Evolutionary conservation across 2,797 vertebrate genomes (phyloP).

Genomic region (Myiotriccus ornatus): DNA sequence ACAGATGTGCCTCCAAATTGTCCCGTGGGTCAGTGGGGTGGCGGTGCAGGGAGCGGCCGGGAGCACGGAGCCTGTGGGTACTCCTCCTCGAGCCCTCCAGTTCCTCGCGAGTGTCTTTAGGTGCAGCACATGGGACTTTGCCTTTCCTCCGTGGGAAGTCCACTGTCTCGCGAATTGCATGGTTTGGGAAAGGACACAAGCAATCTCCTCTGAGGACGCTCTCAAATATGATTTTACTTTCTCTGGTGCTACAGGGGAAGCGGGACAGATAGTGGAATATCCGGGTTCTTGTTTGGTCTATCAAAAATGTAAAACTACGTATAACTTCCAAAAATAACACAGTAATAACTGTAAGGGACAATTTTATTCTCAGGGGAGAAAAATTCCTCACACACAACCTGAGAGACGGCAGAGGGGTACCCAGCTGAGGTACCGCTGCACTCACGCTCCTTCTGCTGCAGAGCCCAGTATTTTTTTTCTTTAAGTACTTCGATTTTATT

Average conservation of each 20-base stretch:
- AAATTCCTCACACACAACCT: neutral
- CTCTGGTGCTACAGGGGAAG: neutral
- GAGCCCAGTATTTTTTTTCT: neutral
- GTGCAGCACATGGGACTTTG: neutral
- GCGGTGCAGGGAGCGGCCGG: no score
- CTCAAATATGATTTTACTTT: neutral
- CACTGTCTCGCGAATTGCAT: fast-evolving
- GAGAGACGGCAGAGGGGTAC: neutral
- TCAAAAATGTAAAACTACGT: neutral
- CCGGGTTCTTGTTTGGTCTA: neutral
- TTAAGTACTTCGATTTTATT: neutral
- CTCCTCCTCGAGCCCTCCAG: neutral
- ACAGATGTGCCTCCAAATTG: neutral
- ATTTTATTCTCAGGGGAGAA: neutral
- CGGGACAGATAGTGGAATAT: neutral
- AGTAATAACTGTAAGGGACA: neutral
- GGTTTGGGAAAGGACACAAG: neutral
- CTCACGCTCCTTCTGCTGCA: neutral
- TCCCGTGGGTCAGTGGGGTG: neutral
- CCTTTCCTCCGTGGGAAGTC: neutral
- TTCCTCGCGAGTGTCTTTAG: neutral
- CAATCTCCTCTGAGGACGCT: neutral
- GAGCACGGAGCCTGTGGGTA: neutral
- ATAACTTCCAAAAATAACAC: neutral
- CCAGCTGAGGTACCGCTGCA: neutral